phyloP scores from a whole-genome alignment of 30 jellyfish, hydroid and myxozoan species.

The Aurelia aurita complex sp. Pacific region DNA sequence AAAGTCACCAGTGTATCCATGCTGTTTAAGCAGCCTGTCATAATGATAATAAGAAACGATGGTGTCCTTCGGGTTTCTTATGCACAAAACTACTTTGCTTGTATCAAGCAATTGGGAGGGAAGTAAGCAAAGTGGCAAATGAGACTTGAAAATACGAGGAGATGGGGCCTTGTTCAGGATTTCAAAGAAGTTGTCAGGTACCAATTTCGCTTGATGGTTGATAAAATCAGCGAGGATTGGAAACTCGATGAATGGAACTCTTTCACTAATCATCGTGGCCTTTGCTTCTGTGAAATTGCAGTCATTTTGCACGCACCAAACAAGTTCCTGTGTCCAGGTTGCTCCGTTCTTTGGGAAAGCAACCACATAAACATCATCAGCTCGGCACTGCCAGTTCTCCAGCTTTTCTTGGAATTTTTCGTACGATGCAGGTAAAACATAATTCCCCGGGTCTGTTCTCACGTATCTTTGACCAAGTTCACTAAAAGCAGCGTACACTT shows the following conservation, averaged over 20 bases:
- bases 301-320: neutral
- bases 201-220: neutral
- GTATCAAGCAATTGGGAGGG: no score
- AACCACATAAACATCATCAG: slow-evolving; percentile 10
- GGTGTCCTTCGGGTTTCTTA: no score
- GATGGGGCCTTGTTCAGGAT: neutral
- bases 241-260: slow-evolving; percentile 4
- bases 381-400: slow-evolving; percentile 14
- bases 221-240: neutral
- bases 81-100: no score
- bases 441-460: slow-evolving; percentile 35
- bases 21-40: no score
- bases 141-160: no score
- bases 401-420: slow-evolving; percentile 5
- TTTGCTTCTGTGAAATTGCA: neutral
- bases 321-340: slow-evolving; percentile 28
- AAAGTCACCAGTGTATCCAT: no score
- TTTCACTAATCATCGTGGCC: neutral
- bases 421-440: slow-evolving; percentile 24
- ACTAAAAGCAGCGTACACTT: no score
- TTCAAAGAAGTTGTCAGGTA: neutral
- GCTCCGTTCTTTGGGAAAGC: slow-evolving; percentile 38
- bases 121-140: no score
- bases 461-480: neutral
- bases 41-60: no score